A percentile compares a stretch with the other conserved stretches of the same genome.
phyloP scores from a whole-genome alignment of 2,113 vertebrate species.

The Taurulus bubalis region DNA sequence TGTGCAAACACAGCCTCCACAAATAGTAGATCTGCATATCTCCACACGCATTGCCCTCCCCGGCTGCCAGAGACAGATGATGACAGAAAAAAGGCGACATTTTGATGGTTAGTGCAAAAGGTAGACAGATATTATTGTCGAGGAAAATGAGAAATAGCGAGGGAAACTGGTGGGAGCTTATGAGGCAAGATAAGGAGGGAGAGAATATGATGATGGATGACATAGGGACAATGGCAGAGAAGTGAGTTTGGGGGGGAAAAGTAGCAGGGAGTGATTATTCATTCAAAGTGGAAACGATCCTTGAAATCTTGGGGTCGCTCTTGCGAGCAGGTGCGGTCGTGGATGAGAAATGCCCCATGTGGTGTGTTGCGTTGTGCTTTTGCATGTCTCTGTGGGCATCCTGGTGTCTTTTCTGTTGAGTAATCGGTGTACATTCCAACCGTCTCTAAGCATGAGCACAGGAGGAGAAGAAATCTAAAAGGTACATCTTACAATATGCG shows the following conservation, averaged over 20 bases:
- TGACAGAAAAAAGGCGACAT: slow-evolving; percentile 56
- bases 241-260: slow-evolving; percentile 7
- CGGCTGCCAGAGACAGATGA: slow-evolving; percentile 48
- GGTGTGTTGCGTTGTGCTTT: slow-evolving; percentile 50
- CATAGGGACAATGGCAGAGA: slow-evolving; percentile 39
- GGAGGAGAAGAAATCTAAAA: not conserved
- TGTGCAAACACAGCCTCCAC: slow-evolving; percentile 52
- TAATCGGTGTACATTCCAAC: slow-evolving; percentile 62
- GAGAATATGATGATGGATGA: slow-evolving; percentile 56
- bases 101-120: slow-evolving; percentile 52
- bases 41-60: slow-evolving; percentile 17
- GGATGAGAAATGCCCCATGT: slow-evolving; percentile 49
- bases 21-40: slow-evolving; percentile 57
- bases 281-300: slow-evolving; percentile 31
- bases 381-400: slow-evolving; percentile 57
- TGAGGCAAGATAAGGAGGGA: slow-evolving; percentile 53
- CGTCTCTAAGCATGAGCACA: slow-evolving; percentile 15
- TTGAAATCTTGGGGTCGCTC: slow-evolving; percentile 37
- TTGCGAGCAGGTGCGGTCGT: slow-evolving; percentile 48
- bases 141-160: slow-evolving; percentile 57
- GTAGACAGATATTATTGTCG: slow-evolving; percentile 50
- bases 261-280: slow-evolving; percentile 7
- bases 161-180: slow-evolving; percentile 24
- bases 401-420: slow-evolving; percentile 43
- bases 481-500: slow-evolving; percentile 6